Evolutionary conservation across 1,140 invertebrate species (phyloP).

Genomic region (honey bee (Apis mellifera)): DNA sequence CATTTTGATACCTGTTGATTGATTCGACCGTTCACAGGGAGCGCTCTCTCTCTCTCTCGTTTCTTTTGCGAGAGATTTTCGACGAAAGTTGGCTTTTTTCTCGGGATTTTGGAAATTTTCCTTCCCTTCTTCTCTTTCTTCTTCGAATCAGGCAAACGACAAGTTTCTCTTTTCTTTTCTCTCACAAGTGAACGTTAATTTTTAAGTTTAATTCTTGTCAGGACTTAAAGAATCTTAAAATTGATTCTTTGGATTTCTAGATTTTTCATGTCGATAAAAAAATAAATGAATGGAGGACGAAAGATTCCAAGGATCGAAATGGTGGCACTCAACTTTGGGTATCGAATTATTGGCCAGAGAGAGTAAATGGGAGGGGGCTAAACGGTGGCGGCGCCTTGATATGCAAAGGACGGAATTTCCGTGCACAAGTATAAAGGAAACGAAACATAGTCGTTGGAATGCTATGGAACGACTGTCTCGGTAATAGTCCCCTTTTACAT

Average conservation of each 20-base stretch:
- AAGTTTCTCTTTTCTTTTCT: too few species aligned
- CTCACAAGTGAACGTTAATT: too few species aligned
- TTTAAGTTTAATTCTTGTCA: too few species aligned
- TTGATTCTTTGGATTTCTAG: too few species aligned
- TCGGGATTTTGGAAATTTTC: too few species aligned
- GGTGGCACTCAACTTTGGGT: background rate
- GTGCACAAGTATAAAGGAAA: constrained; percentile 42
- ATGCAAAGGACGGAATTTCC: constrained; percentile 67
- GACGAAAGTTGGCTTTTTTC: too few species aligned
- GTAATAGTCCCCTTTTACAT: constrained; percentile 66
- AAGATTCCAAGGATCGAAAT: background rate
- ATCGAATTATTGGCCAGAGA: constrained; percentile 48
- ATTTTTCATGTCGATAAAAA: background rate
- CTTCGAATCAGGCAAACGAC: too few species aligned
- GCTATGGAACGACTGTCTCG: constrained; percentile 48
- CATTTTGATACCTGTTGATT: constrained; percentile 27
- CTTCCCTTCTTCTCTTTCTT: too few species aligned
- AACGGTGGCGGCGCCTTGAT: constrained; percentile 67
- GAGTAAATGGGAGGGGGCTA: constrained; percentile 56
- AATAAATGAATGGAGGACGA: background rate
- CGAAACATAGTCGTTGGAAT: constrained; percentile 44
- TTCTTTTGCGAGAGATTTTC: too few species aligned
- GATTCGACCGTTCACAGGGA: background rate
- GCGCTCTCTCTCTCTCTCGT: background rate
- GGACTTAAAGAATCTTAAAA: too few species aligned